A percentile compares a stretch with the other conserved stretches of the same genome.
These are phyloP conservation scores for Orestias chungarensis DNA, from an alignment of 2,797 vertebrate genomes.

Conservation along the genomic window DNA sequence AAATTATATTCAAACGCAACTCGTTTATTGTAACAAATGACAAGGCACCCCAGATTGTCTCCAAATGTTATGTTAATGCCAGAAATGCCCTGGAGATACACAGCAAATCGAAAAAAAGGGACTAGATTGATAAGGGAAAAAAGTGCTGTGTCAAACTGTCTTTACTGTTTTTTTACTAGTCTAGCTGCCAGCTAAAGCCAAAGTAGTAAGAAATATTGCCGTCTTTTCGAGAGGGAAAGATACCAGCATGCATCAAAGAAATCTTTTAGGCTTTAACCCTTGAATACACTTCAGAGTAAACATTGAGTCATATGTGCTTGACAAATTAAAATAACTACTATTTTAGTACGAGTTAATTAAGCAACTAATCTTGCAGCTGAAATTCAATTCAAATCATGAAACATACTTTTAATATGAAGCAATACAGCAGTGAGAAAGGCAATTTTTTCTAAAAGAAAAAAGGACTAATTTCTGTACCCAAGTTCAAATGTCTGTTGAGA, in stretches of 20 bases:
- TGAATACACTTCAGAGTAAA: neutral
- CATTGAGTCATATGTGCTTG: neutral
- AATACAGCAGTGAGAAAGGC: neutral
- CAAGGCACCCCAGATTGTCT: constrained; percentile 31
- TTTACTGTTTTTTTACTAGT: constrained; percentile 1
- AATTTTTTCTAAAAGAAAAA: neutral
- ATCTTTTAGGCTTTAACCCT: neutral
- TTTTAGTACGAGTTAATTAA: neutral
- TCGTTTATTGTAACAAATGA: constrained; percentile 39
- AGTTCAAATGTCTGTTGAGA: constrained; percentile 15
- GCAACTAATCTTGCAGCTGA: neutral
- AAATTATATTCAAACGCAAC: constrained; percentile 46
- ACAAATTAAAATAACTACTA: neutral
- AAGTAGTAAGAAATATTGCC: neutral
- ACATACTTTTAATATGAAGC: neutral
- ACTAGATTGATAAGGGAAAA: neutral
- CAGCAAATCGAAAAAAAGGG: constrained; percentile 2
- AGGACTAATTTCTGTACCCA: no score
- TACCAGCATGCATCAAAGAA: neutral
- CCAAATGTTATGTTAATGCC: constrained; percentile 20
- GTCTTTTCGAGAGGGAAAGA: neutral
- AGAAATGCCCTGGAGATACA: constrained; percentile 11
- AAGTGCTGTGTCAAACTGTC: neutral
- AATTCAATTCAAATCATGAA: neutral
- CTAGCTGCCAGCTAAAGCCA: neutral